phyloP scores from a whole-genome alignment of 1,140 invertebrate genomes.

The Diabrotica virgifera region DNA sequence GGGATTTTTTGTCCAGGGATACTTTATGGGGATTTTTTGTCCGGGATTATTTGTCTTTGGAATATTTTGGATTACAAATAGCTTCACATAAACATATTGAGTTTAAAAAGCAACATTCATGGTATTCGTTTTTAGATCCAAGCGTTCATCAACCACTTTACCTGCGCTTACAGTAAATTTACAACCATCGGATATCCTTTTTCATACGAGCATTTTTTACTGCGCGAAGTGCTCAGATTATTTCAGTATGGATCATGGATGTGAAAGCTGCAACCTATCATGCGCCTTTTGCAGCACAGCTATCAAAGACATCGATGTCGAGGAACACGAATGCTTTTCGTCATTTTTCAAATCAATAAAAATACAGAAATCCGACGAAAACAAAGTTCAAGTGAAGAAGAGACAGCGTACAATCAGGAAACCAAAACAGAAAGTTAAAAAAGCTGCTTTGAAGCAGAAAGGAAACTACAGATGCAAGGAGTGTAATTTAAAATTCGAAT shows the following conservation, averaged over 20 bases:
- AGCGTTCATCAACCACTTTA: neutral
- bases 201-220: too few relatives aligned
- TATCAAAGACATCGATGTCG: neutral
- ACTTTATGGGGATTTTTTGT: too few relatives aligned
- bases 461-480: neutral
- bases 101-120: neutral
- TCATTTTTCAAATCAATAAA: neutral
- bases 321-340: slow-evolving; percentile 4
- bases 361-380: neutral
- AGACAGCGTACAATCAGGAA: too few relatives aligned
- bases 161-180: too few relatives aligned
- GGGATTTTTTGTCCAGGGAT: too few relatives aligned
- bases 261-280: neutral
- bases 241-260: neutral
- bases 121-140: neutral
- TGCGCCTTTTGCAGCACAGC: neutral
- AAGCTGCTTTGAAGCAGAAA: neutral
- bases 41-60: too few relatives aligned
- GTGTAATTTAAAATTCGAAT: slow-evolving; percentile 6
- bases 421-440: too few relatives aligned
- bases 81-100: too few relatives aligned
- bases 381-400: too few relatives aligned
- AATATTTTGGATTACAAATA: too few relatives aligned
- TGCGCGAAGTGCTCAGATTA: neutral
- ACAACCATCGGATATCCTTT: too few relatives aligned